Evolutionary conservation across 2,888 invertebrate genomes (phyloP).

Genomic region (Dione juno): DNA sequence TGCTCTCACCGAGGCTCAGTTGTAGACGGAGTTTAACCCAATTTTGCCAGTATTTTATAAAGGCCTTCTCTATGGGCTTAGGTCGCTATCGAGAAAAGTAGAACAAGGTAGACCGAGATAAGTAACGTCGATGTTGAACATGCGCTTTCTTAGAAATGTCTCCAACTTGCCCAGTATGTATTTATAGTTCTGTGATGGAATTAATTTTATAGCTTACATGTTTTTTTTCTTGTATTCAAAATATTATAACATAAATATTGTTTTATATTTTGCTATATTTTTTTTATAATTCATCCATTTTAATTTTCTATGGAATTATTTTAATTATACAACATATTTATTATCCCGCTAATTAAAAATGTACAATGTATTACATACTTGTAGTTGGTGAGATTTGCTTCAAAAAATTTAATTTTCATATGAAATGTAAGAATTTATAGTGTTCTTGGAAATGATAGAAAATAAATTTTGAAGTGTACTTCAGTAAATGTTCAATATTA

Average conservation of each 20-base stretch:
- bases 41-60: slow-evolving; percentile 59
- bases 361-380: neutral
- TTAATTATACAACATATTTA: too few relatives aligned
- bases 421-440: neutral
- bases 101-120: slow-evolving; percentile 50
- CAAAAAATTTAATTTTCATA: neutral
- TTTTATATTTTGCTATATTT: too few relatives aligned
- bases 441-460: slow-evolving; percentile 20
- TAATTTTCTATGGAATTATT: too few relatives aligned
- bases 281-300: too few relatives aligned
- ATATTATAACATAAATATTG: too few relatives aligned
- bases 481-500: slow-evolving; percentile 38
- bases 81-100: slow-evolving; percentile 51
- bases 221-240: too few relatives aligned
- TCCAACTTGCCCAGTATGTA: slow-evolving; percentile 8
- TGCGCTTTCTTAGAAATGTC: slow-evolving; percentile 32
- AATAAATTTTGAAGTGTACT: slow-evolving; percentile 29
- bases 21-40: slow-evolving; percentile 64
- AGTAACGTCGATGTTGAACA: slow-evolving; percentile 36
- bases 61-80: slow-evolving; percentile 51
- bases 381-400: neutral
- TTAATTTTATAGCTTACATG: too few relatives aligned
- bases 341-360: too few relatives aligned
- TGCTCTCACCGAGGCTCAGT: slow-evolving; percentile 40
- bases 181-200: neutral